Evolutionary conservation across 2,888 invertebrate species (phyloP).

Genomic region (Lordiphosa andalusiaca): DNA sequence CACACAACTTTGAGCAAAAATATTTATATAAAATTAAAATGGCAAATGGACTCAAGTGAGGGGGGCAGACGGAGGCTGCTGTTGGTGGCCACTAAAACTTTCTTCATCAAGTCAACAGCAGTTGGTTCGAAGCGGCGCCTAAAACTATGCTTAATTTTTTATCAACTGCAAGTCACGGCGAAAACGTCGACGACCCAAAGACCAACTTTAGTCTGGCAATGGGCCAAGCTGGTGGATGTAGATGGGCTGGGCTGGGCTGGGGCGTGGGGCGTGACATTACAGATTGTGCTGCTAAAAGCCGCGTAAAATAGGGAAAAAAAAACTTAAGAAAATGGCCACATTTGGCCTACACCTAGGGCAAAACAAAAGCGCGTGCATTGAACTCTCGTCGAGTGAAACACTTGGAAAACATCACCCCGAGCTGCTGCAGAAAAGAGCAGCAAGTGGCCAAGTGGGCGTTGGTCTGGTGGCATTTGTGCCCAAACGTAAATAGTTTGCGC

Average conservation of each 20-base stretch:
- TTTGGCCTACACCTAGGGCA: conserved; percentile 51
- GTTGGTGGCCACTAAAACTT: conserved; percentile 63
- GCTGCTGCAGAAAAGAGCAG: conserved; percentile 7
- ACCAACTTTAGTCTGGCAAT: conserved; percentile 60
- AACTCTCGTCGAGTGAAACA: conserved; percentile 45
- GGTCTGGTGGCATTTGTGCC: conserved; percentile 9
- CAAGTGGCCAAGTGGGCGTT: conserved; percentile 49
- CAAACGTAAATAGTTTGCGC: conserved; percentile 63
- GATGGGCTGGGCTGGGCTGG: background rate
- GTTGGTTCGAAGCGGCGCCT: conserved; percentile 46
- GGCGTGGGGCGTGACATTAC: conserved; percentile 28
- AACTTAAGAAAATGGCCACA: conserved; percentile 47
- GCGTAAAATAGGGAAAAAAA: conserved; percentile 34
- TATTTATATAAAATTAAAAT: conserved; percentile 62
- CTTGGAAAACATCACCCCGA: conserved; percentile 21
- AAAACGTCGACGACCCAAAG: conserved; percentile 55
- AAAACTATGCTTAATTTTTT: conserved; percentile 66
- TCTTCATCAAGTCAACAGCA: conserved; percentile 69
- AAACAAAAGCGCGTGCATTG: conserved; percentile 66
- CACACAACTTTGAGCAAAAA: conserved; percentile 24
- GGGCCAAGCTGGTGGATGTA: conserved; percentile 26
- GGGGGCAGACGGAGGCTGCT: conserved; percentile 5
- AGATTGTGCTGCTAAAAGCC: conserved; percentile 45
- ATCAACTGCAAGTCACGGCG: conserved; percentile 41
- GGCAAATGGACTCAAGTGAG: conserved; percentile 36